Base-by-base conservation (phyloP, 2,888 invertebrate genomes). In the Cetonia aurata region DNA sequence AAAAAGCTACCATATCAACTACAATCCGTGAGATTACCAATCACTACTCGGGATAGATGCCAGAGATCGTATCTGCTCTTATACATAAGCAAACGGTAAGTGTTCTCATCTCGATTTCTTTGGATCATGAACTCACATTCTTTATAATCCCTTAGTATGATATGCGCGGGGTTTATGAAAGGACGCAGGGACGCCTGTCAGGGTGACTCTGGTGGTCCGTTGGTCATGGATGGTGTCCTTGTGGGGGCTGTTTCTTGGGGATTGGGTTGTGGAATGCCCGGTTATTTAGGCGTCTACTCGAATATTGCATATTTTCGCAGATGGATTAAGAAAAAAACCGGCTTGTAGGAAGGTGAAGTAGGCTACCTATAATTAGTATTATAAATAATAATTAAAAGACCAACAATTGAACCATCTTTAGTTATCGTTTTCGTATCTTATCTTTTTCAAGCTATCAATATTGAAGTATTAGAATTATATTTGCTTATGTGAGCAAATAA, bases 101-200 rank as follows among this genome's bases (percentile, higher is more conserved):
- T 4, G 1, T n/a, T 6, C 3, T 13, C 12, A 19, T 65, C 37
- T 10, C 25, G 31, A 17, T 31, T 33, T 13, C n/a, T 9, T 48
- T 48, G 48, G 15, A 15, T 1, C 1, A 8, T 0, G n/a, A 3
- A 8, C 13, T 3, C 3, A 37, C 13, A 9, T 17, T 9, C 6
- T 56, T 17, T 17, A 15, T 6, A 41, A 56, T 37, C 37, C 4
- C 25, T 12, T 50, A 83, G 88, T 0, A 88, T 89, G 33, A 76
- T 92, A 1, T 92, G 92, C 77, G 92, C 92, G 0, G 91, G 92
- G 0, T 88, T 79, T 77, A 82, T 86, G 72, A 76, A 79, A 57
- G 91, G 91, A 0, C 89, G 89, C 44, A 88, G 88, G 78, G 92
- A 91, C 77, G 88, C 91, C 56, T 92, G 91, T 76, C 89, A 89